Percentiles rank a stretch among this genome's conserved stretches.
Evolutionary conservation across 2,888 invertebrate species (phyloP).

Genomic region (Bombyx huttoni): DNA sequence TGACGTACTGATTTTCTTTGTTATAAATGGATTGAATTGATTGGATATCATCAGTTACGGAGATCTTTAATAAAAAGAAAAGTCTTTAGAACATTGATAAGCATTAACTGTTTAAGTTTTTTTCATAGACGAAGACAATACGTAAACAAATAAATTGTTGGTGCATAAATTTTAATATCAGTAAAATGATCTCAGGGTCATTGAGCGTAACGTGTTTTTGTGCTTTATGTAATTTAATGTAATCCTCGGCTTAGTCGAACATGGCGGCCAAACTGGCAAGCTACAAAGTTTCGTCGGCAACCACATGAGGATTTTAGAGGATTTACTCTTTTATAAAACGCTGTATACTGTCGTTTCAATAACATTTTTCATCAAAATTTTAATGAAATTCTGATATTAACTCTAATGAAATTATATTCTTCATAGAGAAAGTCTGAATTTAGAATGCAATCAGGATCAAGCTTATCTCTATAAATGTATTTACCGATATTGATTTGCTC

Average conservation of each 20-base stretch:
- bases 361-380: slow-evolving; percentile 12
- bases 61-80: too few species aligned
- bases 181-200: neutral
- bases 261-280: slow-evolving; percentile 36
- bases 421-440: neutral
- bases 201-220: slow-evolving; percentile 10
- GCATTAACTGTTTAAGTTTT: neutral
- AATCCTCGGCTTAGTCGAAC: slow-evolving; percentile 41
- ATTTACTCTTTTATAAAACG: slow-evolving; percentile 36
- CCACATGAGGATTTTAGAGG: slow-evolving; percentile 46
- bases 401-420: neutral
- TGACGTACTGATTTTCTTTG: too few species aligned
- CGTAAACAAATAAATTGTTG: neutral
- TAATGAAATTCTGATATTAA: neutral
- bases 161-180: neutral
- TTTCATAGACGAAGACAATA: slow-evolving; percentile 8
- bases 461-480: too few species aligned
- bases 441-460: too few species aligned
- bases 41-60: too few species aligned
- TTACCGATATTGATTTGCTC: too few species aligned
- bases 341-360: slow-evolving; percentile 17
- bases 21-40: too few species aligned
- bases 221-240: slow-evolving; percentile 29
- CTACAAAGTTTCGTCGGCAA: slow-evolving; percentile 42
- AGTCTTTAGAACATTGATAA: too few species aligned